Conservation (phyloP, 2,113 vertebrate genomes). For the Guaruba guarouba region DNA sequence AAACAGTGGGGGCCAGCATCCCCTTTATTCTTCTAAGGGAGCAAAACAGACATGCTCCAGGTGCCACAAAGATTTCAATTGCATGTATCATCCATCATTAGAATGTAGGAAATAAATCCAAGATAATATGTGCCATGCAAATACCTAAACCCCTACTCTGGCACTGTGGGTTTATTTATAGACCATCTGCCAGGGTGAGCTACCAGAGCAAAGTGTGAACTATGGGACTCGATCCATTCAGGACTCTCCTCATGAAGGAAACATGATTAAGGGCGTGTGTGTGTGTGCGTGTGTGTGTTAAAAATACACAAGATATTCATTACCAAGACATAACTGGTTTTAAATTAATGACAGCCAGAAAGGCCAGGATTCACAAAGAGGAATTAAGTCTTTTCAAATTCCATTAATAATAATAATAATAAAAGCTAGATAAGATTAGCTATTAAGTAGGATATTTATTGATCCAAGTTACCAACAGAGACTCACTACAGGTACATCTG, state of each 20-base stretch:
- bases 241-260: conserved; percentile 21
- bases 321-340: not conserved
- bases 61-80: not conserved
- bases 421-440: conserved; percentile 13
- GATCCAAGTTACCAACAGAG: not conserved
- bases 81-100: conserved; percentile 1
- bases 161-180: conserved; percentile 37
- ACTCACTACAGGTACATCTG: not conserved
- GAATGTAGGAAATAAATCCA: conserved; percentile 19
- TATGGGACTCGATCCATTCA: not conserved
- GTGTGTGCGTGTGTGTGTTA: not conserved
- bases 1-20: not conserved
- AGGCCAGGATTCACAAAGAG: not conserved
- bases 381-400: not conserved
- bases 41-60: not conserved
- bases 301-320: conserved; percentile 41
- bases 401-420: no score
- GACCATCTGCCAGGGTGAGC: not conserved
- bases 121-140: not conserved
- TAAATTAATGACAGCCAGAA: not conserved
- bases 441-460: conserved; percentile 14
- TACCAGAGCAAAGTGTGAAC: conserved; percentile 11
- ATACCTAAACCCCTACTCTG: conserved; percentile 9
- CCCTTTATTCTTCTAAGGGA: not conserved
- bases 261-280: not conserved